A percentile compares a stretch with the other conserved stretches of the same genome.
Evolutionary conservation across 2,113 vertebrate genomes (phyloP).

Genomic region (Pseudorectes ferrugineus): DNA sequence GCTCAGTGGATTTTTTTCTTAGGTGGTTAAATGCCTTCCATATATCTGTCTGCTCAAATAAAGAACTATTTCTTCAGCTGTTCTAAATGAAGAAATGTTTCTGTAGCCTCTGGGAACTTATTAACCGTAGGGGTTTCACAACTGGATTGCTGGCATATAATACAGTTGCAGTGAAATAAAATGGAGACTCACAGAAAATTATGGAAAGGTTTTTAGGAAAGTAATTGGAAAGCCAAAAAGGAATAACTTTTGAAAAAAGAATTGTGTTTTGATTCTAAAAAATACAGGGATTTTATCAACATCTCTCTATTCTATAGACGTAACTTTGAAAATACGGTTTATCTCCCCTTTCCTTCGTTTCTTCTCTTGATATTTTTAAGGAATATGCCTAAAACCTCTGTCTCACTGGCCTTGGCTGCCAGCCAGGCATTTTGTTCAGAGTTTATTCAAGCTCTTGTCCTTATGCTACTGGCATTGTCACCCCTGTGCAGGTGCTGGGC

Average conservation of each 20-base stretch:
- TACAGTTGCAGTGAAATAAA: neutral
- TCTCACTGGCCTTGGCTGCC: neutral
- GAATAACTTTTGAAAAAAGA: neutral
- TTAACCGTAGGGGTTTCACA: neutral
- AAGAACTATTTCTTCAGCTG: neutral
- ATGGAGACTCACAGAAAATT: neutral
- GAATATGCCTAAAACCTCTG: neutral
- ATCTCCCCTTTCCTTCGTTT: neutral
- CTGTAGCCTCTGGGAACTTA: neutral
- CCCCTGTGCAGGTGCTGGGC: neutral
- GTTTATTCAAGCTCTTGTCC: neutral
- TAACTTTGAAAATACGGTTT: neutral
- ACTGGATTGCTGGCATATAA: neutral
- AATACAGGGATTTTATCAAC: accelerated
- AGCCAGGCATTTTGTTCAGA: neutral
- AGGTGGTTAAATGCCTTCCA: neutral
- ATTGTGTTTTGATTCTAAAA: neutral
- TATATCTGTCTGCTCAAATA: neutral
- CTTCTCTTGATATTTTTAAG: neutral
- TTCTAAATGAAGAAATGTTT: neutral
- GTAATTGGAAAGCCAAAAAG: neutral
- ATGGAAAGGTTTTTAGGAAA: neutral
- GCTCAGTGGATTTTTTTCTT: neutral
- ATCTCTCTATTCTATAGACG: neutral
- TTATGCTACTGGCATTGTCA: neutral